Base-by-base conservation (phyloP, 2,888 invertebrate species). In the Molanna angustata region DNA sequence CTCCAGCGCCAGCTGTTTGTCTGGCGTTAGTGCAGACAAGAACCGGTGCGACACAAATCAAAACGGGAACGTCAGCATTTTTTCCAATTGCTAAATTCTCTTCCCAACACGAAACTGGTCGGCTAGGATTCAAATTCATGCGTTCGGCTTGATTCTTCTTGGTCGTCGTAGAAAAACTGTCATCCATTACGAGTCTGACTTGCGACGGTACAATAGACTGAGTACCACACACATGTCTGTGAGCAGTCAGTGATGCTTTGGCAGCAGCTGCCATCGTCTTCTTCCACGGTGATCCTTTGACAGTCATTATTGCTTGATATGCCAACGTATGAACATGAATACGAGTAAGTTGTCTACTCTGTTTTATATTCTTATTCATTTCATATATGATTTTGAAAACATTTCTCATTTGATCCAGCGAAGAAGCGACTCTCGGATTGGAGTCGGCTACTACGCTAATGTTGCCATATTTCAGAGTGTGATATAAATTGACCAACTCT, bases 251-350 rank as follows among this genome's bases (percentile, higher is more conserved):
- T 0, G 90, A 84, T 1, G 91, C 89, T 69, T 91, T 91, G 1
- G 91, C 90, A 2, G 89, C 85, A 0, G 90, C 90, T 13, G 86
- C 85, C 64, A 82, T 81, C 0, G 86, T 85, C 63, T 90, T 83
- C 60, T 84, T 88, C 92, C 92, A 92, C 4, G 78, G 66, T 0
- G 86, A 83, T 39, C 76, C 74, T 61, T 81, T 82, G 0, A 82
- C 82, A 0, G 85, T 85, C 61, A 92, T 67, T 60, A 92, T 86
- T 2, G 89, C 88, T 71, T 92, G 92, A 65, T 88, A 92, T n/a
- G 92, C 91, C 60, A 92, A 69, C 0, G 92, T 91, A 65, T 92
- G 92, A 0, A 92, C 87, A 66, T 92, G 92, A 22, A 92, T 80
- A 49, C 92, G 78, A 0, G 88, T 85, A 14, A 92, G 64, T 58